Percentiles rank a stretch among this genome's conserved stretches.
These are phyloP conservation scores for Phataginus tetradactyla DNA, from an alignment of 2,797 vertebrate species.

Conservation along the genomic window DNA sequence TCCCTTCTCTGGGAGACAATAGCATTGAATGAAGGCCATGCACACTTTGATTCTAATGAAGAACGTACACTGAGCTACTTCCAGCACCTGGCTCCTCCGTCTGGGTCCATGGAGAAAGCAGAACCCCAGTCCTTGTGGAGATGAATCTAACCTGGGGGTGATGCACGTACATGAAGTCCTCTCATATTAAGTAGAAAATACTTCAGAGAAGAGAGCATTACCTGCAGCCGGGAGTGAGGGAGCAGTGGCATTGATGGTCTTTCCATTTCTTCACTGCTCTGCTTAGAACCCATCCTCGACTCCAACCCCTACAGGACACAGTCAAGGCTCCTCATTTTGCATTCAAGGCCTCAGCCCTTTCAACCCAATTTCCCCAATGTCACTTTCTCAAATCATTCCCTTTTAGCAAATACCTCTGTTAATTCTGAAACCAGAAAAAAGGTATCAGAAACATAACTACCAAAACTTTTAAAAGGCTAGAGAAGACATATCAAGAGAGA, in stretches of 20 bases:
- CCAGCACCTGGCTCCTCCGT: neutral
- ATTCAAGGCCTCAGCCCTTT: neutral
- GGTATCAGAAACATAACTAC: neutral
- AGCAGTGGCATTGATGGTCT: fast-evolving
- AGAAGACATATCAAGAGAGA: neutral
- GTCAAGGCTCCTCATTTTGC: fast-evolving
- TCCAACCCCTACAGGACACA: fast-evolving
- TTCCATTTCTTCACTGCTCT: fast-evolving
- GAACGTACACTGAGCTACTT: neutral
- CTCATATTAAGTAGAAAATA: neutral
- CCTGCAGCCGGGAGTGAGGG: neutral
- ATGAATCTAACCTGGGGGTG: neutral
- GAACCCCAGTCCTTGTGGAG: neutral
- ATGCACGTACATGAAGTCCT: neutral
- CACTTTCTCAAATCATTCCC: neutral
- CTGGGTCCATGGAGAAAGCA: fast-evolving
- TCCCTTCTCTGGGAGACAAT: neutral
- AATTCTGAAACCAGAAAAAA: neutral
- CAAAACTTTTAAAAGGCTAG: neutral
- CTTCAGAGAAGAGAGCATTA: neutral
- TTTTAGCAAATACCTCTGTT: neutral
- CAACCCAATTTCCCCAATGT: neutral
- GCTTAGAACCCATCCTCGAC: too few relatives aligned
- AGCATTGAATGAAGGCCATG: neutral
- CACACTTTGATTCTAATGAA: neutral